phyloP scores from a whole-genome alignment of 1,140 invertebrate genomes.

The Drosophila saltans region DNA sequence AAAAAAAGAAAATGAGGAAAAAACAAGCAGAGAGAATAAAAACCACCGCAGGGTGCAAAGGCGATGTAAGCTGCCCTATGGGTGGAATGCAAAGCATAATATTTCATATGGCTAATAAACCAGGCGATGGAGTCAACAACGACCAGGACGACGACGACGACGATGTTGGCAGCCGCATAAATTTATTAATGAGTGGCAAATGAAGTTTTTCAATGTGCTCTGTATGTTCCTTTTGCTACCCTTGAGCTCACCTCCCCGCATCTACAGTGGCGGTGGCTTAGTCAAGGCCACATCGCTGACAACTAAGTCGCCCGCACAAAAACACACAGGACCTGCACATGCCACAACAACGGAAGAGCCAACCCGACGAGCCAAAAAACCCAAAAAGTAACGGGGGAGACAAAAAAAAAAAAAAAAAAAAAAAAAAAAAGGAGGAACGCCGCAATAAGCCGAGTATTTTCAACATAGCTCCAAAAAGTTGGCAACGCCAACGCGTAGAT shows the following conservation, averaged over 20 bases:
- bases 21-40: constrained; percentile 13
- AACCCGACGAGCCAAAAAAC: constrained; percentile 17
- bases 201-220: constrained; percentile 63
- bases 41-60: constrained; percentile 22
- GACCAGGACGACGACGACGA: constrained; percentile 18
- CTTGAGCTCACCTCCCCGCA: neutral
- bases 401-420: constrained; percentile 5
- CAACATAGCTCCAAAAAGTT: constrained; percentile 28
- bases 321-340: constrained; percentile 17
- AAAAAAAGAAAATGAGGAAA: constrained; percentile 27
- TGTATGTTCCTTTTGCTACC: neutral
- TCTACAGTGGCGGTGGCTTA: constrained; percentile 28
- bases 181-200: constrained; percentile 80
- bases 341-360: constrained; percentile 11
- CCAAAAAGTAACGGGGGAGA: constrained; percentile 35
- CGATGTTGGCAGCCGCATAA: constrained; percentile 56
- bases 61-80: constrained; percentile 31
- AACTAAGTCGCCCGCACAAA: constrained; percentile 43
- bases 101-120: constrained; percentile 78
- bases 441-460: constrained; percentile 56
- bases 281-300: constrained; percentile 53
- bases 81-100: constrained; percentile 54
- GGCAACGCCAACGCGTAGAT: constrained; percentile 16
- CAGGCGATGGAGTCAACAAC: constrained; percentile 52
- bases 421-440: too few species aligned